phyloP scores from a whole-genome alignment of 2,797 vertebrate genomes.

The Gastrophryne carolinensis region DNA sequence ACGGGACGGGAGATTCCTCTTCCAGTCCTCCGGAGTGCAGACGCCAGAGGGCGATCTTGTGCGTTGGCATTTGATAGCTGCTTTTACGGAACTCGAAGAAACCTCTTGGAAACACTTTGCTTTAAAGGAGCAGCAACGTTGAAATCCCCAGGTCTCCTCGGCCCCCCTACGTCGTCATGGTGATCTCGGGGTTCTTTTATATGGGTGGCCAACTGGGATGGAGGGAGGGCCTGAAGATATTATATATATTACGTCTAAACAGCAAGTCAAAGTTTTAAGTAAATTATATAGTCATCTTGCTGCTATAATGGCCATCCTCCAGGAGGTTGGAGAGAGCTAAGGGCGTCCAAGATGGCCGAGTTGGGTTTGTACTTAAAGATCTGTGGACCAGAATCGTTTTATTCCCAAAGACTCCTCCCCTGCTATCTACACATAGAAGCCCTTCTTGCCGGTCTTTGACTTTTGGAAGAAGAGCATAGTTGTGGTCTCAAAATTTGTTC shows the following conservation, averaged over 20 bases:
- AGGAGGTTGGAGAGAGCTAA: no score
- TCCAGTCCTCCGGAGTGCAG: neutral
- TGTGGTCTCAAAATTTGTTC: neutral
- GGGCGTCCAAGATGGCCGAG: neutral
- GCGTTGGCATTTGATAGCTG: conserved; percentile 13
- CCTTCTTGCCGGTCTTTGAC: neutral
- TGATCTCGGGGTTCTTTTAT: neutral
- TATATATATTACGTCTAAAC: no score
- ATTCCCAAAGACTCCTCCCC: neutral
- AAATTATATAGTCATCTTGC: conserved; percentile 4
- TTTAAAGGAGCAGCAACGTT: neutral
- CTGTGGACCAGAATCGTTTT: no score
- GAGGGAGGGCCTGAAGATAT: no score
- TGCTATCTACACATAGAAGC: neutral
- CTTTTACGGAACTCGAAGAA: conserved; percentile 35
- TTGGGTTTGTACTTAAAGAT: neutral
- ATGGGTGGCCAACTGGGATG: neutral
- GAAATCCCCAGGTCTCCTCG: neutral
- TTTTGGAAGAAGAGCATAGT: neutral
- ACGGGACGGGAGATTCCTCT: neutral
- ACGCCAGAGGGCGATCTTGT: neutral
- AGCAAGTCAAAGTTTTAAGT: no score
- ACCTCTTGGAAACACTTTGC: conserved; percentile 21
- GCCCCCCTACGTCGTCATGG: neutral
- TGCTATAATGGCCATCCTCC: conserved; percentile 6